Conservation (phyloP, 2,113 vertebrate genomes). For the Trichomycterus rosablanca region DNA sequence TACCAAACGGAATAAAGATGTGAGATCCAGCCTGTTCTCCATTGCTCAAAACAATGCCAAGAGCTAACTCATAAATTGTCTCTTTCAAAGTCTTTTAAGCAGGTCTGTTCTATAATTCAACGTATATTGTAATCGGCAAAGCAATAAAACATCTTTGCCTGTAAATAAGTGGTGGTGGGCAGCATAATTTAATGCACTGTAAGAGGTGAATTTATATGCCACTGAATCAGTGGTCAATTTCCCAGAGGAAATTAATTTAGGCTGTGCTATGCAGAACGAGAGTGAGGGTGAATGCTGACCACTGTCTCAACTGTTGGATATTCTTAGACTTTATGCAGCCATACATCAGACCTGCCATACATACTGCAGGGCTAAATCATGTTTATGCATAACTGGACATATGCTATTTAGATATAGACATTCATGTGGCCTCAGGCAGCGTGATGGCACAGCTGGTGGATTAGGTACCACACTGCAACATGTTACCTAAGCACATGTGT, state of each 20-base stretch:
- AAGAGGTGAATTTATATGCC: conserved; percentile 52
- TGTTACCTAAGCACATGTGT: no score
- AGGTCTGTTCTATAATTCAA: conserved; percentile 52
- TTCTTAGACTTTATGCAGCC: conserved; percentile 47
- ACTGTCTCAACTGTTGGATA: conserved; percentile 59
- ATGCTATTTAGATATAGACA: conserved; percentile 32
- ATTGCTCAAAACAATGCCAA: conserved; percentile 49
- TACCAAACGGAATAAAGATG: conserved; percentile 45
- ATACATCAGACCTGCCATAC: conserved; percentile 27
- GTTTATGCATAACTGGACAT: conserved; percentile 26
- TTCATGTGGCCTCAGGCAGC: no score
- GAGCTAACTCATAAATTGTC: conserved; percentile 47
- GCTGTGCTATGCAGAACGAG: conserved; percentile 38
- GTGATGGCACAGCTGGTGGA: background rate
- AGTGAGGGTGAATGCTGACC: conserved; percentile 56
- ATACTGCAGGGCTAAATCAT: conserved; percentile 43
- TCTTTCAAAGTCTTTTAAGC: conserved; percentile 39
- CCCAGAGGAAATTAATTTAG: conserved; percentile 64
- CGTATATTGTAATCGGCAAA: conserved; percentile 58
- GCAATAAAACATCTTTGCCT: conserved; percentile 52
- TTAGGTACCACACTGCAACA: background rate
- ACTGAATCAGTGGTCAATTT: conserved; percentile 57
- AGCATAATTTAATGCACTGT: conserved; percentile 57
- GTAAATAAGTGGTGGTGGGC: conserved; percentile 52
- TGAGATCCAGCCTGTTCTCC: conserved; percentile 35